phyloP scores from a whole-genome alignment of 2,113 vertebrate species.

The Monarcha castaneiventris region DNA sequence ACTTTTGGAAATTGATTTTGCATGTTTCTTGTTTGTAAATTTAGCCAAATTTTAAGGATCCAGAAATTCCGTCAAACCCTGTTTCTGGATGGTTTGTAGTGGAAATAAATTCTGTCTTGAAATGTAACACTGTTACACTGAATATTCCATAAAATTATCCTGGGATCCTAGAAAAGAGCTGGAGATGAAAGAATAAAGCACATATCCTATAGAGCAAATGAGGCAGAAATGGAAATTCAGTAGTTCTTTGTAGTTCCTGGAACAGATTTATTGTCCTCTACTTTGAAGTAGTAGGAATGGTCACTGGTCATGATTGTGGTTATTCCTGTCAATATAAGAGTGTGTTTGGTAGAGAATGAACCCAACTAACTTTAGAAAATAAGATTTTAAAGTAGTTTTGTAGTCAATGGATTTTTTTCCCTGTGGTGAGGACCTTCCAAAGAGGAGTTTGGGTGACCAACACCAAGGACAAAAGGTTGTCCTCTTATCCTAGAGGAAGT shows the following conservation, averaged over 20 bases:
- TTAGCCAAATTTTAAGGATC: not conserved
- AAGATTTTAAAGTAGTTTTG: not conserved
- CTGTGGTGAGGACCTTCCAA: not conserved
- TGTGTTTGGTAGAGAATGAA: not conserved
- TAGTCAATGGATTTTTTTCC: not conserved
- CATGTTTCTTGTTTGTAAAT: conserved; percentile 39
- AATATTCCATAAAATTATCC: not conserved
- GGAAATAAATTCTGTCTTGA: not conserved
- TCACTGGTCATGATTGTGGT: not conserved
- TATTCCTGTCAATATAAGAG: not conserved
- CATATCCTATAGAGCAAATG: not conserved
- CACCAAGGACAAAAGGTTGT: not conserved
- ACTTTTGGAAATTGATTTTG: conserved; percentile 53
- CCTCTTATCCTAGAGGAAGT: not conserved
- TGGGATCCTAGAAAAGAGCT: not conserved
- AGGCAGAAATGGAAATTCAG: not conserved
- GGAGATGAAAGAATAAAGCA: not conserved
- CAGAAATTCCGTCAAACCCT: not conserved
- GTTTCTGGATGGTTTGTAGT: not conserved
- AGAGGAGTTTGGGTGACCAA: not conserved
- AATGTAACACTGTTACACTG: not conserved
- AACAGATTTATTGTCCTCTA: not conserved
- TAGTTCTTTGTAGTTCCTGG: not conserved
- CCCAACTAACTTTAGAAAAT: not conserved
- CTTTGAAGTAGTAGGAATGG: not conserved